Base-by-base conservation (phyloP, 2,888 invertebrate genomes). In the Alsophila aescularia region DNA sequence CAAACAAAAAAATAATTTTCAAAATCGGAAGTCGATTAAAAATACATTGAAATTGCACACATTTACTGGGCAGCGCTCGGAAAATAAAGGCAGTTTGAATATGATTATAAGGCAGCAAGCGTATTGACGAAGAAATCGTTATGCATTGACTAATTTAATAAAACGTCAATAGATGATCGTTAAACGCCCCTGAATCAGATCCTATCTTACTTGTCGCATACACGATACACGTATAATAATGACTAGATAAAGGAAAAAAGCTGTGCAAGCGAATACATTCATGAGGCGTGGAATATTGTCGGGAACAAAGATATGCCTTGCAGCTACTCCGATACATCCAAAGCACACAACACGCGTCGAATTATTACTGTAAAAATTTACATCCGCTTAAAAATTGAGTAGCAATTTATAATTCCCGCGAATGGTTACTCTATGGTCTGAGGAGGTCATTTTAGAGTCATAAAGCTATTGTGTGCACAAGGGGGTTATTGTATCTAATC, bases 221-320 rank as follows among this genome's bases (percentile, higher is more conserved):
- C n/a, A n/a, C n/a, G n/a, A 21, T 5, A 21, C 21, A 21, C 6
- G 21, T 21, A 21, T 6, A 5, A 6, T 21, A 21, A 21, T 21
- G 6, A 21, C 21, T 29, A 29, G 39, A 34, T 10, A 18, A 13
- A 35, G 36, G 47, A 32, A 42, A 24, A 35, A 48, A 42, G 35
- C 32, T 18, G 35, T 41, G 35, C 16, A 40, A 31, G 41, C 35
- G 36, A 18, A 27, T 40, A 53, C 43, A 53, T 53, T 43, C 15
- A 42, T 3, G 15, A 24, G 47, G 42, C 43, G 53, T 37, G 42
- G 29, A 31, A 9, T 41, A 47, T 47, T 47, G 52, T 35, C 52
- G 36, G 2, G 31, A 24, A n/a, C 24, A 37, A 2, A 9, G 32
- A 32, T 10, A 34, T 45, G 34, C 16, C 32, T 34, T 29, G 21